Evolutionary conservation across 2,113 vertebrate species (phyloP).

Genomic region (Lampris megalopsis): DNA sequence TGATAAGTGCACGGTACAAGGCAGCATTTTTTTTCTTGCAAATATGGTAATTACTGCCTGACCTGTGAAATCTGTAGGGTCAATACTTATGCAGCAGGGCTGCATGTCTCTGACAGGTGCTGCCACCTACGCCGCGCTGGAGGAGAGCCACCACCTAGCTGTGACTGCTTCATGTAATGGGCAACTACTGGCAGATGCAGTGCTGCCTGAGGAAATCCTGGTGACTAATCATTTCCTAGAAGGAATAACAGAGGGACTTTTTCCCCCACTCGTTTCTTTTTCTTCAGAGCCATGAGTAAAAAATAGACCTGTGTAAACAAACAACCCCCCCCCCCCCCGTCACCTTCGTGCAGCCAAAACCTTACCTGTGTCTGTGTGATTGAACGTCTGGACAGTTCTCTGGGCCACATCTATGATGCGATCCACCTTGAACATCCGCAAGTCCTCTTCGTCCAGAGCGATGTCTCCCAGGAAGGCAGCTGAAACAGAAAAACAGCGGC

Average conservation of each 20-base stretch:
- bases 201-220: constrained; percentile 1
- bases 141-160: constrained; percentile 22
- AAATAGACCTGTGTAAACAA: too few species aligned
- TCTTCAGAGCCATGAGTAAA: too few species aligned
- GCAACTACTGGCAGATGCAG: constrained; percentile 9
- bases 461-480: constrained; percentile 96
- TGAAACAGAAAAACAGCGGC: constrained; percentile 68
- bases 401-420: constrained; percentile 84
- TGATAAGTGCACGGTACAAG: not conserved
- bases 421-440: constrained; percentile 89
- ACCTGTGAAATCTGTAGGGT: too few species aligned
- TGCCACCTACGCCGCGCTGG: constrained; percentile 7
- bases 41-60: too few species aligned
- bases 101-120: constrained; percentile 37
- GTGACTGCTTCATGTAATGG: not conserved
- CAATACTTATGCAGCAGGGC: too few species aligned
- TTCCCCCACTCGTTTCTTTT: too few species aligned
- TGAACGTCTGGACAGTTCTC: constrained; percentile 74
- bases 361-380: constrained; percentile 79
- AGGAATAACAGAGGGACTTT: not conserved
- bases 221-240: not conserved
- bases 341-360: not conserved
- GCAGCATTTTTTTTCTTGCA: too few species aligned
- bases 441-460: constrained; percentile 93
- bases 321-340: too few species aligned